Evolutionary conservation across 2,113 vertebrate genomes (phyloP), one percentile per base, ranked within the genome.

Genomic region (Aythya baeri): DNA sequence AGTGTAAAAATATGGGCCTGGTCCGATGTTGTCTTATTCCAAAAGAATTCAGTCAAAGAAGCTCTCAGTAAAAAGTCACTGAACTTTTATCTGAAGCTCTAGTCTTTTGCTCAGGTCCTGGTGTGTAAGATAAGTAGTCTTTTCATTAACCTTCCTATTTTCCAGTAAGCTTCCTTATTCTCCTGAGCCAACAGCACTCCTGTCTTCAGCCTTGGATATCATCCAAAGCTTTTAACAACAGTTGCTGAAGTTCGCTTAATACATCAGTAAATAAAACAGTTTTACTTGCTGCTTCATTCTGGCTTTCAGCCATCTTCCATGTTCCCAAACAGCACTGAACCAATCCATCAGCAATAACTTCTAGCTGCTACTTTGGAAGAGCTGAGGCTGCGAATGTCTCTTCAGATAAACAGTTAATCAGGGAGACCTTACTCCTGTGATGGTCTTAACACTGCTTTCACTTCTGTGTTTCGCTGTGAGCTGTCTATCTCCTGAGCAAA

Each of bases 211-310:
- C 41, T 71, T 89, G 93, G 89, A 71, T 80, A 83, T 74, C 9
- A 1, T 62, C 82, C 94, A 89, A 94, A 63, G 72, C n/a, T 88
- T 88, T 93, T 93, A 96, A 93, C 72, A 80, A 59, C 29, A 59
- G 66, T 59, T 93, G 75, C 87, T 59, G 36, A 95, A 82, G 78
- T 91, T 96, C 91, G 18, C 68, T 86, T 91, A 93, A 94, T 88
- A 91, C 72, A 72, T 89, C 82, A 71, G 82, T 76, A 94, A 94
- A 95, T 89, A 88, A 96, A 93, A 5, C 9, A 70, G 63, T 77
- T 96, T 93, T 90, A 91, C 50, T 46, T 94, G 83, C 85, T 91
- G 50, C 79, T 91, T 86, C 65, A 25, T 38, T 36, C 43, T 88
- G 85, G 85, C 89, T 95, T 75, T 61, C 85, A 91, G 91, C 83